Percentiles rank a stretch among this genome's conserved stretches.
Evolutionary conservation across 2,888 invertebrate species (phyloP).

Genomic region (Labia minor): DNA sequence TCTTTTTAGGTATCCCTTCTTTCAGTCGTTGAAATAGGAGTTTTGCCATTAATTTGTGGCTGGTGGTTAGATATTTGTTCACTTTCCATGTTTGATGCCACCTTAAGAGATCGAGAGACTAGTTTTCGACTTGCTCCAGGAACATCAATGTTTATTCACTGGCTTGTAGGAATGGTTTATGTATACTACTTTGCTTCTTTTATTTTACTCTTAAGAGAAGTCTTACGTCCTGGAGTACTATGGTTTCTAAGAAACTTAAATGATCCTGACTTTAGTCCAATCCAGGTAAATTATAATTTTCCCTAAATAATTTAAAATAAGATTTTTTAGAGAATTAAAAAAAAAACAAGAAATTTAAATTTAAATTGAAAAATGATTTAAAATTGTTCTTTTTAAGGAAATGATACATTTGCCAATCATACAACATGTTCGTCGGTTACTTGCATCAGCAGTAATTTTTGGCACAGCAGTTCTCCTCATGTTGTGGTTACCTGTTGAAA

Average conservation of each 20-base stretch:
- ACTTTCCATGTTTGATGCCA: constrained; percentile 80
- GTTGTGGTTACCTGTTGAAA: constrained; percentile 87
- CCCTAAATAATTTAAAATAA: neutral
- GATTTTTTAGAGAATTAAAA: no score
- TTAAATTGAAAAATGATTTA: neutral
- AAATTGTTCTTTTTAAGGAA: constrained; percentile 45
- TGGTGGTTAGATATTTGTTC: constrained; percentile 99
- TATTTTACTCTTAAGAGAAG: constrained; percentile 82
- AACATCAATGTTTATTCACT: constrained; percentile 95
- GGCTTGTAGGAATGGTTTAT: constrained; percentile 98
- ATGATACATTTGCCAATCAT: constrained; percentile 96
- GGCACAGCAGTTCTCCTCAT: constrained; percentile 91
- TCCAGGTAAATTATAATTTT: constrained; percentile 54
- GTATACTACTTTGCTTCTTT: constrained; percentile 99
- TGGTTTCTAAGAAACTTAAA: constrained; percentile 98
- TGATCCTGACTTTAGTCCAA: constrained; percentile 98
- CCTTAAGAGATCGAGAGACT: constrained; percentile 72
- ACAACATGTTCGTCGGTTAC: constrained; percentile 76
- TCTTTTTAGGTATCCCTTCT: constrained; percentile 71
- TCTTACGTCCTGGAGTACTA: constrained; percentile 88
- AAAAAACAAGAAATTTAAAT: no score
- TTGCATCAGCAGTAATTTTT: constrained; percentile 90
- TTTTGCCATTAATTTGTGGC: constrained; percentile 91
- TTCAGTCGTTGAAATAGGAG: constrained; percentile 93
- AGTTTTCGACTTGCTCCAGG: constrained; percentile 87